phyloP scores from a whole-genome alignment of 1,140 invertebrate species.

The Calephelis nemesis region DNA sequence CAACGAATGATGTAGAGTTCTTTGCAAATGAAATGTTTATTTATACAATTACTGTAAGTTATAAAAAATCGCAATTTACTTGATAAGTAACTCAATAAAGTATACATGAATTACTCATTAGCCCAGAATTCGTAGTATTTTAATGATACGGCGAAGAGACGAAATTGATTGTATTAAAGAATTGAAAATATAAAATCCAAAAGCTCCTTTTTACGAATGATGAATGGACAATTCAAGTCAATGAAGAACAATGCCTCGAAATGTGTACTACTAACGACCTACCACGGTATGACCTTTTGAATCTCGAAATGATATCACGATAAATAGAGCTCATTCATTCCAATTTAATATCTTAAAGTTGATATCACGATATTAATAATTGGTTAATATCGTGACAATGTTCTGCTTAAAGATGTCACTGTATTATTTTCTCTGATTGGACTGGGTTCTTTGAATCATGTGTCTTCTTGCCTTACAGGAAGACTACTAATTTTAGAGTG shows the following conservation, averaged over 20 bases:
- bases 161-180: neutral
- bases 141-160: neutral
- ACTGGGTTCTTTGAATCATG: no score
- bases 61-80: no score
- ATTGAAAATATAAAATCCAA: neutral
- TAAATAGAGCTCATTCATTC: conserved; percentile 27
- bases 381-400: neutral
- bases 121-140: neutral
- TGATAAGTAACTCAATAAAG: no score
- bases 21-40: no score
- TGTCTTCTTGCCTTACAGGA: no score
- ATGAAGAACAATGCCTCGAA: conserved; percentile 49
- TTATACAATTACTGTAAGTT: no score
- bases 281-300: conserved; percentile 41
- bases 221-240: conserved; percentile 47
- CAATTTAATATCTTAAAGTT: conserved; percentile 13
- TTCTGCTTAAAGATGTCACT: no score
- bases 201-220: conserved; percentile 50
- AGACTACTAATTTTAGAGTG: no score
- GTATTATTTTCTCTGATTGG: no score
- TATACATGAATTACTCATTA: no score
- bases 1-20: no score
- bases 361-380: neutral
- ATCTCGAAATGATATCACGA: conserved; percentile 27
- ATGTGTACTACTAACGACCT: conserved; percentile 44